Conservation (phyloP, 2,888 invertebrate genomes). For the Eupithecia inturbata region DNA sequence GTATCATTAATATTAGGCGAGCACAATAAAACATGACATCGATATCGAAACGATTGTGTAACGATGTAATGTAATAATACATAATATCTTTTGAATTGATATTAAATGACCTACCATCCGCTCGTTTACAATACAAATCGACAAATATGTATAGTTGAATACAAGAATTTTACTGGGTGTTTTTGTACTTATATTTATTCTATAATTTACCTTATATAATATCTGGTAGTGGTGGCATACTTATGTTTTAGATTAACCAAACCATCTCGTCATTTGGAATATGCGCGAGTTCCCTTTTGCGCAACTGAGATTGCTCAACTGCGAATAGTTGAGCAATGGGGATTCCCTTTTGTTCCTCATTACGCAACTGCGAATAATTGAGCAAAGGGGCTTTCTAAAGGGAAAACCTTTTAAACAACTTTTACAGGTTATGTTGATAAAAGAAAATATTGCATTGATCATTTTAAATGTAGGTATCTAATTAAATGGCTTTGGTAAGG, state of each 20-base stretch:
- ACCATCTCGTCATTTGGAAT: neutral
- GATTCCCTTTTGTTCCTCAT: too few relatives aligned
- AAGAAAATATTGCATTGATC: neutral
- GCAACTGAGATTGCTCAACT: too few relatives aligned
- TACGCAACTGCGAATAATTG: too few relatives aligned
- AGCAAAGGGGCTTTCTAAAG: too few relatives aligned
- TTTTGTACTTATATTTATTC: neutral
- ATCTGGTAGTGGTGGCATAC: neutral
- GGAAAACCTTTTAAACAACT: too few relatives aligned
- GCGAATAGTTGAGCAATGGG: too few relatives aligned
- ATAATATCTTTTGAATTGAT: slow-evolving; percentile 32
- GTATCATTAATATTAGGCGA: neutral
- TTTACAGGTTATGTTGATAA: neutral
- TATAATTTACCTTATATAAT: neutral
- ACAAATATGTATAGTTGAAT: neutral
- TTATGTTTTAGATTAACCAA: neutral
- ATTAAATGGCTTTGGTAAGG: too few relatives aligned
- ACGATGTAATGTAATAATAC: neutral
- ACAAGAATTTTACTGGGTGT: neutral
- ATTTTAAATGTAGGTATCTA: too few relatives aligned
- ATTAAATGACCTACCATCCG: slow-evolving; percentile 31
- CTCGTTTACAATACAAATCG: slow-evolving; percentile 15
- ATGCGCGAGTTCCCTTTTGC: too few relatives aligned
- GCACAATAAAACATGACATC: slow-evolving; percentile 15
- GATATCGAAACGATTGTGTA: slow-evolving; percentile 17